Evolutionary conservation across 2,888 invertebrate species (phyloP).

Genomic region (Malthinus seriepunctatus): DNA sequence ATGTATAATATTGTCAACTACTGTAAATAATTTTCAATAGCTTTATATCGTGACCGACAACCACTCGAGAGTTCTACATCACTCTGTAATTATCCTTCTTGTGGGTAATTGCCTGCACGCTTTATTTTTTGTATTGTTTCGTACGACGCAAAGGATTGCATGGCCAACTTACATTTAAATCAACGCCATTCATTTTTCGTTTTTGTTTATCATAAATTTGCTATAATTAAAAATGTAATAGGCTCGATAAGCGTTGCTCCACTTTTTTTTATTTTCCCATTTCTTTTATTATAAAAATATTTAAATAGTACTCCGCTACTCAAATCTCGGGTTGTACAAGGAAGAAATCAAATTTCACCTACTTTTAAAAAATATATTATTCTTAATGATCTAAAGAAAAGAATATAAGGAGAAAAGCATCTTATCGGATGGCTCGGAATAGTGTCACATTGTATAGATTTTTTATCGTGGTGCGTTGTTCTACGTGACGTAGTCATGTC

Average conservation of each 20-base stretch:
- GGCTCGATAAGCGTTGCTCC: slow-evolving; percentile 18
- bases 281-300: neutral
- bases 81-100: slow-evolving; percentile 34
- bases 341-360: too few relatives aligned
- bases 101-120: slow-evolving; percentile 35
- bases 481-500: slow-evolving; percentile 49
- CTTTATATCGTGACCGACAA: slow-evolving; percentile 29
- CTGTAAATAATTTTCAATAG: slow-evolving; percentile 26
- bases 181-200: slow-evolving; percentile 24
- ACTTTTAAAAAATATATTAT: too few relatives aligned
- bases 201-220: slow-evolving; percentile 26
- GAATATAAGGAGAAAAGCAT: slow-evolving; percentile 28
- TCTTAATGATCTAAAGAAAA: too few relatives aligned
- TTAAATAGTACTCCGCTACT: too few relatives aligned
- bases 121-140: slow-evolving; percentile 25
- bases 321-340: too few relatives aligned
- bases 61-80: slow-evolving; percentile 10
- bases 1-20: slow-evolving; percentile 1
- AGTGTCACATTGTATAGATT: slow-evolving; percentile 45
- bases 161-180: slow-evolving; percentile 31
- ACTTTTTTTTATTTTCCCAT: slow-evolving; percentile 13
- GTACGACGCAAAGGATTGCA: slow-evolving; percentile 26
- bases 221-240: slow-evolving; percentile 27
- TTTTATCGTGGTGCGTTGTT: slow-evolving; percentile 48
- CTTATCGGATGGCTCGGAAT: slow-evolving; percentile 31